These are phyloP conservation scores for Drosophila rubida DNA, from an alignment of 2,888 invertebrate genomes.

Conservation along the genomic window DNA sequence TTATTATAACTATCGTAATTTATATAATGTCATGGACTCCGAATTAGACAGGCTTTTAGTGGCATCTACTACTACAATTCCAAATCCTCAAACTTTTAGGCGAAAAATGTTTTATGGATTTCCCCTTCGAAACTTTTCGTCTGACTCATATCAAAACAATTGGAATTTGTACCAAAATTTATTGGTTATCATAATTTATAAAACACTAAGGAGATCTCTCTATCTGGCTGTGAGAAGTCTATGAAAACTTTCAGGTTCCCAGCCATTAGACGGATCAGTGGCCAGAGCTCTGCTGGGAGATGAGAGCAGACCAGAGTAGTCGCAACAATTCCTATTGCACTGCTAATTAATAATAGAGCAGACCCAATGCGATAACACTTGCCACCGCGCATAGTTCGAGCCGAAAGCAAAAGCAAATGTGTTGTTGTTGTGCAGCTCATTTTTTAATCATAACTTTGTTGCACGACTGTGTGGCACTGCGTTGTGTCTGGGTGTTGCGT, in stretches of 20 bases:
- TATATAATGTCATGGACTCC: not conserved
- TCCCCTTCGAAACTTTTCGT: not conserved
- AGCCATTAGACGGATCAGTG: slow-evolving; percentile 30
- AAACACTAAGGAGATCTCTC: slow-evolving; percentile 2
- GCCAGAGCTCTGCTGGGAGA: too few relatives aligned
- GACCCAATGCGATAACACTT: slow-evolving; percentile 69
- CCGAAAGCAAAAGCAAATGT: slow-evolving; percentile 11
- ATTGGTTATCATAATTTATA: not conserved
- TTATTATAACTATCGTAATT: not conserved
- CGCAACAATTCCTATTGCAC: slow-evolving; percentile 21
- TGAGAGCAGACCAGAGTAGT: not conserved
- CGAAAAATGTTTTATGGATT: not conserved
- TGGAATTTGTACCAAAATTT: not conserved
- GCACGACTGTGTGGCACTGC: slow-evolving; percentile 68
- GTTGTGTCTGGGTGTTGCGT: too few relatives aligned
- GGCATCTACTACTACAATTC: too few relatives aligned
- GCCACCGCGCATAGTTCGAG: slow-evolving; percentile 64
- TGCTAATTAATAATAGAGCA: slow-evolving; percentile 72
- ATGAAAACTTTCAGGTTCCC: slow-evolving; percentile 18
- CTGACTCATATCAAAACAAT: not conserved
- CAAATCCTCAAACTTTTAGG: too few relatives aligned
- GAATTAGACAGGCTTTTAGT: too few relatives aligned
- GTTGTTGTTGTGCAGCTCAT: slow-evolving; percentile 37
- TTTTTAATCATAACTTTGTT: slow-evolving; percentile 80
- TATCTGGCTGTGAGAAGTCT: not conserved